Percentiles rank a stretch among this genome's conserved stretches.
Evolutionary conservation across 2,113 vertebrate species (phyloP).

Genomic region (Madoqua kirkii): DNA sequence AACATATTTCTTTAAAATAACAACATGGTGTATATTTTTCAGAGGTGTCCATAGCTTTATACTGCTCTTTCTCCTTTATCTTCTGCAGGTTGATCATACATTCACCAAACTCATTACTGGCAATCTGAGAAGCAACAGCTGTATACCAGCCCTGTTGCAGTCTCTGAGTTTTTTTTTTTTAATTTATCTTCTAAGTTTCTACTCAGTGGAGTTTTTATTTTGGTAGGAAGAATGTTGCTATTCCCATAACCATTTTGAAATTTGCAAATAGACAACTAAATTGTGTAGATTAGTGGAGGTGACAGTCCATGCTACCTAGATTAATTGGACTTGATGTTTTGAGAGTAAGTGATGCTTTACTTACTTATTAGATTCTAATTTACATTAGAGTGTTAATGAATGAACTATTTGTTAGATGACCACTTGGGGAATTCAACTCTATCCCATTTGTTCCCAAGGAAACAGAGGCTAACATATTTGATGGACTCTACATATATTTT

Average conservation of each 20-base stretch:
- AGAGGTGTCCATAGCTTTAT: not conserved
- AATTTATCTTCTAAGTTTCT: not conserved
- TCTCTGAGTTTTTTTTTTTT: not conserved
- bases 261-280: not conserved
- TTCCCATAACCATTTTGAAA: not conserved
- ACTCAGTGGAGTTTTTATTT: not conserved
- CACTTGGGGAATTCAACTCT: not conserved
- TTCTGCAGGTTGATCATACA: not conserved
- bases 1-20: not conserved
- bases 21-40: not conserved
- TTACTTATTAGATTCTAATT: constrained; percentile 35
- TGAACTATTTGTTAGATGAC: not conserved
- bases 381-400: not conserved
- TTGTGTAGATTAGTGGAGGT: not conserved
- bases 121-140: not conserved
- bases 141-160: not conserved
- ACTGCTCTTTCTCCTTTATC: not conserved
- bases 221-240: not conserved
- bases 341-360: constrained; percentile 15
- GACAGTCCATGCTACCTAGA: not conserved
- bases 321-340: not conserved
- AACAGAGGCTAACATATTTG: not conserved
- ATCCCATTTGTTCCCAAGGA: not conserved
- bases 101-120: not conserved
- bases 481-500: not conserved